Percentiles rank a stretch among this genome's conserved stretches.
Conservation (phyloP, 2,113 vertebrate genomes). For the Megaceryle torquata region DNA sequence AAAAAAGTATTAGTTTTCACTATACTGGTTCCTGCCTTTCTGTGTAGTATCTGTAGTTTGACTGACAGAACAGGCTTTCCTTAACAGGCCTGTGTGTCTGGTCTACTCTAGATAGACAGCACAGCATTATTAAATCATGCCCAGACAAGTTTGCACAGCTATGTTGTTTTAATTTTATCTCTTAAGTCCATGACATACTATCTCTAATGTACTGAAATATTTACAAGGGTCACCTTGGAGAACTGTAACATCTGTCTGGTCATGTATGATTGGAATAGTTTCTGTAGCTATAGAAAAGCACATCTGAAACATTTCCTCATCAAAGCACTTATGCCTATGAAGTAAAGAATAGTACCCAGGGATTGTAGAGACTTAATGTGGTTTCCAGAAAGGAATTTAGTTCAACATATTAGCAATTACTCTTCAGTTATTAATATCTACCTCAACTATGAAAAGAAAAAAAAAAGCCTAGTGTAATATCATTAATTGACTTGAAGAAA, state of each 20-base stretch:
- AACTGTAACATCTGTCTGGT: neutral
- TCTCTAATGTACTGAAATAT: constrained; percentile 1
- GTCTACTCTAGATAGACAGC: neutral
- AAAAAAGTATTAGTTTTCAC: neutral
- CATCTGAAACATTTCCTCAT: neutral
- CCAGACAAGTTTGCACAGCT: neutral
- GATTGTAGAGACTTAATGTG: neutral
- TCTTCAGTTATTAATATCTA: neutral
- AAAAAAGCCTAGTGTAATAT: neutral
- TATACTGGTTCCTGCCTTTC: neutral
- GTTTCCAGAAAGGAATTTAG: neutral
- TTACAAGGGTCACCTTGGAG: neutral
- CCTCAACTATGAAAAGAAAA: neutral
- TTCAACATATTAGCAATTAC: neutral
- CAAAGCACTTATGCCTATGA: neutral
- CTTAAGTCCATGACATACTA: neutral
- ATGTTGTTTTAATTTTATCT: neutral
- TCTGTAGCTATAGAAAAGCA: neutral
- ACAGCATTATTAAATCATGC: neutral
- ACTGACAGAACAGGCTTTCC: neutral
- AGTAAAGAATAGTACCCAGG: neutral
- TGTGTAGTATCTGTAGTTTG: neutral
- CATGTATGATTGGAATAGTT: neutral
- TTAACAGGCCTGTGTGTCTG: neutral
- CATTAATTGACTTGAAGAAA: neutral